Conservation (phyloP, 2,888 invertebrate species). For the Harpalus rufipes region DNA sequence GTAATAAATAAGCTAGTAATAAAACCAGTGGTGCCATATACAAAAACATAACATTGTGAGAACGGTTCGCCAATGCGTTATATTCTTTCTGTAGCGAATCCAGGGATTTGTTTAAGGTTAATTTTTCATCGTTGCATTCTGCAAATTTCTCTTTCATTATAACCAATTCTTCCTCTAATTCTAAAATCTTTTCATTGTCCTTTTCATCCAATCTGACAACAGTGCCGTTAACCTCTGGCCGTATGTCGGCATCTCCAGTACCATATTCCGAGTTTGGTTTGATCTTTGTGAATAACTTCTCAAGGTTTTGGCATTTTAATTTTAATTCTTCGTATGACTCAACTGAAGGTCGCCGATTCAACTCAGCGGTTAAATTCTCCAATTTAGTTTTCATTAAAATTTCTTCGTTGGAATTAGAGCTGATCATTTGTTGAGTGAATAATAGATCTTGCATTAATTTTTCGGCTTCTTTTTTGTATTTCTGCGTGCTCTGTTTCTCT, state of each 20-base stretch:
- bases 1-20: conserved; percentile 81
- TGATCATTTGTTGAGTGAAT: conserved; percentile 76
- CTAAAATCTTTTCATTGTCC: conserved; percentile 79
- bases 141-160: conserved; percentile 87
- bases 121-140: conserved; percentile 82
- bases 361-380: conserved; percentile 70
- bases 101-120: conserved; percentile 82
- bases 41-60: conserved; percentile 81
- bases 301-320: conserved; percentile 68
- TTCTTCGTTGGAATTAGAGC: conserved; percentile 78
- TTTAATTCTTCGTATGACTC: conserved; percentile 68
- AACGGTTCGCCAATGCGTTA: conserved; percentile 80
- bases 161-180: conserved; percentile 86
- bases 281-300: conserved; percentile 57
- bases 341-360: conserved; percentile 72
- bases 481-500: conserved; percentile 69
- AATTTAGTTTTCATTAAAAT: conserved; percentile 77
- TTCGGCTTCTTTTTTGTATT: conserved; percentile 72
- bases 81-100: conserved; percentile 81
- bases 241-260: conserved; percentile 4
- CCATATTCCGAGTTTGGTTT: conserved; percentile 27
- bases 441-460: conserved; percentile 73
- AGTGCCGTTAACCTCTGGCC: conserved; percentile 30
- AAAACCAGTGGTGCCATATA: conserved; percentile 81
- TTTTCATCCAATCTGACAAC: conserved; percentile 32